A percentile compares a stretch with the other conserved stretches of the same genome.
Evolutionary conservation across 37 sponge, comb jelly and placozoan species (phyloP).

Genomic region (Halichondria panicea): DNA sequence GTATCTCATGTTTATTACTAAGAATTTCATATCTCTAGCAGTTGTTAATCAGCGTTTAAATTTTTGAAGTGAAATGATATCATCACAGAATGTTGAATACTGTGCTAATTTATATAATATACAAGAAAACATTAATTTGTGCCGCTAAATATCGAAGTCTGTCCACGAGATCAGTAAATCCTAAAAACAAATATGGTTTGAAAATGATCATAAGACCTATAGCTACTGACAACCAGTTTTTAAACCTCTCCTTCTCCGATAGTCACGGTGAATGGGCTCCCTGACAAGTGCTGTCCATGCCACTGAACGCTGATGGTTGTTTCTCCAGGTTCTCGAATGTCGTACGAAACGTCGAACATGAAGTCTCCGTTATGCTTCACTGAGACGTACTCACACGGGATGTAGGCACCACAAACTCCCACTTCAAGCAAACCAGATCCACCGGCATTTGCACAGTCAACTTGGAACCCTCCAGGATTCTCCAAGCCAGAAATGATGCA

Average conservation of each 20-base stretch:
- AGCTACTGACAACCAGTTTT: no score
- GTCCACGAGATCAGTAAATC: no score
- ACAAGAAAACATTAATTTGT: no score
- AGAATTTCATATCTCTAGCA: no score
- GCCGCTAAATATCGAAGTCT: no score
- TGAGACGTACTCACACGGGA: slow-evolving; percentile 69
- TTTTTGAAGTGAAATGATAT: no score
- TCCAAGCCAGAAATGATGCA: slow-evolving; percentile 41
- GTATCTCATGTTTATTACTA: no score
- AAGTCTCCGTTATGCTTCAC: slow-evolving; percentile 85
- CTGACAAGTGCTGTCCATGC: slow-evolving; percentile 85
- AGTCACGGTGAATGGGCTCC: slow-evolving; percentile 81
- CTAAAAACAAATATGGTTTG: no score
- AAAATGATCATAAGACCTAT: no score
- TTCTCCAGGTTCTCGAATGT: slow-evolving; percentile 63
- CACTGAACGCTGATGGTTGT: slow-evolving; percentile 79
- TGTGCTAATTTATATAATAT: no score
- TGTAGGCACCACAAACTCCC: slow-evolving; percentile 64
- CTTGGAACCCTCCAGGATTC: slow-evolving; percentile 30
- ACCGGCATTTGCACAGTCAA: slow-evolving; percentile 78
- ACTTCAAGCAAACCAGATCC: slow-evolving; percentile 79
- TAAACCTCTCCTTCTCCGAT: slow-evolving; percentile 41
- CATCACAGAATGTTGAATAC: no score
- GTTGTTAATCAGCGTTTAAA: no score
- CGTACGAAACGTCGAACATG: slow-evolving; percentile 74